Evolutionary conservation across 2,113 vertebrate genomes (phyloP).

Genomic region (Hepsetus odoe): DNA sequence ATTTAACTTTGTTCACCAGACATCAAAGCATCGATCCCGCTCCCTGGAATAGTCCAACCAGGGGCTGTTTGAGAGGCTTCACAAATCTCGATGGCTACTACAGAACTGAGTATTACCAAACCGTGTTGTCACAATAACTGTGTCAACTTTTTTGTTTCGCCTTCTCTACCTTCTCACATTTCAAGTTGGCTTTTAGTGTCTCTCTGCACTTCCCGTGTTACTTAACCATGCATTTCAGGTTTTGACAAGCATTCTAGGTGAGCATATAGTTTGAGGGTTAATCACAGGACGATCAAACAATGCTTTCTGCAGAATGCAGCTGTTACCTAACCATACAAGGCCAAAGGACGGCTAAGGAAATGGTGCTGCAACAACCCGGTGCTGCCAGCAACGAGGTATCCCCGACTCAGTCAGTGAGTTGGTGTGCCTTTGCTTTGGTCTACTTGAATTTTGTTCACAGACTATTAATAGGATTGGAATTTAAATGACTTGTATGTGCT

Average conservation of each 20-base stretch:
- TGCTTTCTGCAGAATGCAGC: slow-evolving; percentile 41
- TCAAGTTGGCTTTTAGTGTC: not conserved
- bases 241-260: slow-evolving; percentile 25
- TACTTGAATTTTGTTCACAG: slow-evolving; percentile 62
- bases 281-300: slow-evolving; percentile 9
- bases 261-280: slow-evolving; percentile 12
- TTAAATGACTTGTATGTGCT: slow-evolving; percentile 4
- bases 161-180: not conserved
- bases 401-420: slow-evolving; percentile 57
- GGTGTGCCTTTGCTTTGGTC: slow-evolving; percentile 61
- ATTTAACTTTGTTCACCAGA: not conserved
- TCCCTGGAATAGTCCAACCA: not conserved
- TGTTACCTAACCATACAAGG: slow-evolving; percentile 34
- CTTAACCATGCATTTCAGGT: not conserved
- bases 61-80: not conserved
- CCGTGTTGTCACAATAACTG: not conserved
- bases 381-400: slow-evolving; percentile 46
- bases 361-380: slow-evolving; percentile 55
- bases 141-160: not conserved
- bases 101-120: not conserved
- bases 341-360: slow-evolving; percentile 31
- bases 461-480: slow-evolving; percentile 7
- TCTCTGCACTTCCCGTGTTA: not conserved
- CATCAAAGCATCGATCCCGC: not conserved
- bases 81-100: not conserved